Percentiles rank a stretch among this genome's conserved stretches.
Evolutionary conservation across 2,113 vertebrate species (phyloP).

Genomic region (Emydocephalus ijimae): DNA sequence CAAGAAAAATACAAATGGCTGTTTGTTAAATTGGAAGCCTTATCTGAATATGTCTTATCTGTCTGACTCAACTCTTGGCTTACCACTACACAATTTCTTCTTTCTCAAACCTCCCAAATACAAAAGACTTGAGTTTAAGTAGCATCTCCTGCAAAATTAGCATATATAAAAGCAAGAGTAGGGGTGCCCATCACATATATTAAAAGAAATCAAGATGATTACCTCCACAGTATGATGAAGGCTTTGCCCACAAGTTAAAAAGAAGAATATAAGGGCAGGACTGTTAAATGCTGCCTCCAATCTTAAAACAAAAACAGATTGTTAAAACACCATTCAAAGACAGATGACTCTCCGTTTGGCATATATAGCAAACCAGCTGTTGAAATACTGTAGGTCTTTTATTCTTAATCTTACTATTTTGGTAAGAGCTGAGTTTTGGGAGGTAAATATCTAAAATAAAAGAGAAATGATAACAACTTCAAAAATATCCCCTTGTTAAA

Average conservation of each 20-base stretch:
- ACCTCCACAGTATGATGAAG: not conserved
- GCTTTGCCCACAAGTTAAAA: not conserved
- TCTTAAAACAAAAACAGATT: not conserved
- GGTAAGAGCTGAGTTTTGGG: slow-evolving; percentile 1
- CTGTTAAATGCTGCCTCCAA: not conserved
- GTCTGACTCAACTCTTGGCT: not conserved
- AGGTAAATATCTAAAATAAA: slow-evolving; percentile 21
- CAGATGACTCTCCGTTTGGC: accelerated
- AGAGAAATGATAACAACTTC: slow-evolving; percentile 16
- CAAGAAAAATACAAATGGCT: not conserved
- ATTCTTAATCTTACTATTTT: not conserved
- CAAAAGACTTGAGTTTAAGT: not conserved
- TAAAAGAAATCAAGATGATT: not conserved
- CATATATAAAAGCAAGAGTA: not conserved
- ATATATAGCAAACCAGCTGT: slow-evolving; percentile 30
- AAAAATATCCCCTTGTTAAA: slow-evolving; percentile 36
- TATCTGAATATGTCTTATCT: not conserved
- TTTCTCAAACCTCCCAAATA: not conserved
- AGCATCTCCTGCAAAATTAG: not conserved
- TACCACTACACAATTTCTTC: not conserved
- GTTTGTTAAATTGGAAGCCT: not conserved
- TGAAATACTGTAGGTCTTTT: not conserved
- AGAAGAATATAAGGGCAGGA: not conserved
- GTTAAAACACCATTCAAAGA: not conserved
- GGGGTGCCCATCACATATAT: not conserved